Conservation (phyloP, 1,140 invertebrate genomes). For the Pachyrhynchus sulphureomaculatus region DNA sequence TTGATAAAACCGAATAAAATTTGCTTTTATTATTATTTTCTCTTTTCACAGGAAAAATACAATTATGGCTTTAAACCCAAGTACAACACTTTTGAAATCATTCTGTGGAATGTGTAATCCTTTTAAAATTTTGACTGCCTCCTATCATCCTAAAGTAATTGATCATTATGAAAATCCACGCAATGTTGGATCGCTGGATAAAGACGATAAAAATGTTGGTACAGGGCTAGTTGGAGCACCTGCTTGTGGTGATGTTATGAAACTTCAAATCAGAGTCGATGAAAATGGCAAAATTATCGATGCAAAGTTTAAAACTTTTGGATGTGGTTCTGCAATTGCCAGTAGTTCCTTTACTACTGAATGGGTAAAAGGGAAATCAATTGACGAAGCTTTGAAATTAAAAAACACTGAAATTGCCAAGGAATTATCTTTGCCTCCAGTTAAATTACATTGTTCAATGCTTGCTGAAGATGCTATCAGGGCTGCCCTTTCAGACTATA, state of each 20-base stretch:
- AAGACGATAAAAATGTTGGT: slow-evolving; percentile 91
- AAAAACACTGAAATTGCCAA: slow-evolving; percentile 99
- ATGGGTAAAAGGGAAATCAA: slow-evolving; percentile 98
- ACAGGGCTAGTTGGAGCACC: slow-evolving; percentile 98
- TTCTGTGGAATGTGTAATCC: slow-evolving; percentile 30
- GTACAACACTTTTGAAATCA: slow-evolving; percentile 37
- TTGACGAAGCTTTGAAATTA: slow-evolving; percentile 88
- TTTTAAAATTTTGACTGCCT: slow-evolving; percentile 34
- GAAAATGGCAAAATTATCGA: slow-evolving; percentile 97
- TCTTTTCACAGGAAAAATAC: too few relatives aligned
- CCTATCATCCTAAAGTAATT: slow-evolving; percentile 58
- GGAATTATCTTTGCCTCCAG: slow-evolving; percentile 94
- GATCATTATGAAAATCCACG: slow-evolving; percentile 99
- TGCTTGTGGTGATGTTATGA: slow-evolving; percentile 99
- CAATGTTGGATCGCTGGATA: slow-evolving; percentile 97
- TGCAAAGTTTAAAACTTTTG: slow-evolving; percentile 99
- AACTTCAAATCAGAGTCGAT: slow-evolving; percentile 95
- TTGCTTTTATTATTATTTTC: too few relatives aligned
- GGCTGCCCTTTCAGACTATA: slow-evolving; percentile 96
- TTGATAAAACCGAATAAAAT: too few relatives aligned
- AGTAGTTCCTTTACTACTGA: slow-evolving; percentile 99
- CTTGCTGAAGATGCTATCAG: slow-evolving; percentile 99
- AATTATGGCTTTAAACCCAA: slow-evolving; percentile 46
- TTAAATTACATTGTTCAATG: slow-evolving; percentile 99
- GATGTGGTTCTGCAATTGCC: slow-evolving; percentile 98